Conservation (phyloP, 2,888 invertebrate species). For the Drosophila anomelani region DNA sequence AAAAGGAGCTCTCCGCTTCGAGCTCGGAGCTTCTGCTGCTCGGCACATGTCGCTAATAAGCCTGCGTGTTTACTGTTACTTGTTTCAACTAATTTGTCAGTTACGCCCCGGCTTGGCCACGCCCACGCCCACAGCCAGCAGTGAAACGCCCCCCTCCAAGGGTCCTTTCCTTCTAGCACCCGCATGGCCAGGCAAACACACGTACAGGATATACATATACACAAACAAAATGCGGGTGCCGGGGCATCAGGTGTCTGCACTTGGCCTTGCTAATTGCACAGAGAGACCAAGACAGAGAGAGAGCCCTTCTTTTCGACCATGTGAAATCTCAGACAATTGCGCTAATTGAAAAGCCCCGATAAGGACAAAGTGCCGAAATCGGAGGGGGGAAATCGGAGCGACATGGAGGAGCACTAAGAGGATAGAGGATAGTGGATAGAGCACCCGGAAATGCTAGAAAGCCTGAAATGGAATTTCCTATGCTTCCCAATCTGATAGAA, state of each 20-base stretch:
- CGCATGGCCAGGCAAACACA: slow-evolving; percentile 67
- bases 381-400: neutral
- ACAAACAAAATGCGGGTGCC: slow-evolving; percentile 17
- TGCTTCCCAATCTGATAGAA: slow-evolving; percentile 24
- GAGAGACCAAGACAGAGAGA: slow-evolving; percentile 16
- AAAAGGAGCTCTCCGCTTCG: neutral
- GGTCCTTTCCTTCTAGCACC: slow-evolving; percentile 25
- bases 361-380: slow-evolving; percentile 59
- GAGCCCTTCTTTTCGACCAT: slow-evolving; percentile 56
- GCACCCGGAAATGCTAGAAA: neutral
- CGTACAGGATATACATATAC: slow-evolving; percentile 9
- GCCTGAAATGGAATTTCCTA: slow-evolving; percentile 15
- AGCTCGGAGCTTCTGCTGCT: slow-evolving; percentile 2
- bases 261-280: slow-evolving; percentile 74
- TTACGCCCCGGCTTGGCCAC: slow-evolving; percentile 63
- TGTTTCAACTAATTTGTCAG: slow-evolving; percentile 79
- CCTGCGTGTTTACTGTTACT: slow-evolving; percentile 76
- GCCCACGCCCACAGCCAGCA: slow-evolving; percentile 11
- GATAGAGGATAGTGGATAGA: slow-evolving; percentile 11
- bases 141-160: slow-evolving; percentile 2
- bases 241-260: slow-evolving; percentile 75
- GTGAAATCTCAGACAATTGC: slow-evolving; percentile 75
- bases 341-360: slow-evolving; percentile 77
- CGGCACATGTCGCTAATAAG: slow-evolving; percentile 76
- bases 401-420: neutral